Evolutionary conservation across 2,113 vertebrate species (phyloP), one percentile per base, ranked within the genome.

Genomic region (Glaucidium brasilianum): DNA sequence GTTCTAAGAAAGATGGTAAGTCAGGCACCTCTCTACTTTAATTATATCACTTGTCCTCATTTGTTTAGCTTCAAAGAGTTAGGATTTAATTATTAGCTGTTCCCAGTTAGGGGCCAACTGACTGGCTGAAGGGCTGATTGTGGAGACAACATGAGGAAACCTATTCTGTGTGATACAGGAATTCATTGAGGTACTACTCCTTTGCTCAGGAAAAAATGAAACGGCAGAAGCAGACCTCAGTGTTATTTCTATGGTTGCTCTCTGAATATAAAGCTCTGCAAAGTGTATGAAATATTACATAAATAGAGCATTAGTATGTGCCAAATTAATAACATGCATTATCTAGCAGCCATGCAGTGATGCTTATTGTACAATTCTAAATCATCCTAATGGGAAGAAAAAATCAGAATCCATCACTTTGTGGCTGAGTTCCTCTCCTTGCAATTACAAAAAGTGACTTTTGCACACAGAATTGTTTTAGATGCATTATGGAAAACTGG

Each of bases 271-370:
- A 92, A 91, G 12, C 64, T 63, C 80, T 66, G 59, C 62, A 85
- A 95, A 95, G 35, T 53, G n/a, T 62, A 82, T 75, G 69, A 95
- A 90, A 80, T 88, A 90, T 87, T 85, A 49, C 59, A 85, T 52
- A 97, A 95, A 92, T 58, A 89, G 64, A 85, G 49, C 73, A 94
- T 76, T 84, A 82, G 53, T 82, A 85, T 69, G 25, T 92, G 95
- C 92, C 89, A 92, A 89, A 94, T 94, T 94, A 95, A 95, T 95
- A 88, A 91, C 53, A 47, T 52, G 91, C 84, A 76, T 94, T 97
- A 95, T 91, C 91, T 76, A 91, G 69, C 80, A 94, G 84, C 91
- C 86, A 73, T 62, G 86, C 86, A 88, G 83, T 35, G 89, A 73
- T 88, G 66, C 87, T 91, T 82, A 95, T 69, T 96, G 94, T 73